phyloP scores from a whole-genome alignment of 1,140 invertebrate species.

The Venturia canescens region DNA sequence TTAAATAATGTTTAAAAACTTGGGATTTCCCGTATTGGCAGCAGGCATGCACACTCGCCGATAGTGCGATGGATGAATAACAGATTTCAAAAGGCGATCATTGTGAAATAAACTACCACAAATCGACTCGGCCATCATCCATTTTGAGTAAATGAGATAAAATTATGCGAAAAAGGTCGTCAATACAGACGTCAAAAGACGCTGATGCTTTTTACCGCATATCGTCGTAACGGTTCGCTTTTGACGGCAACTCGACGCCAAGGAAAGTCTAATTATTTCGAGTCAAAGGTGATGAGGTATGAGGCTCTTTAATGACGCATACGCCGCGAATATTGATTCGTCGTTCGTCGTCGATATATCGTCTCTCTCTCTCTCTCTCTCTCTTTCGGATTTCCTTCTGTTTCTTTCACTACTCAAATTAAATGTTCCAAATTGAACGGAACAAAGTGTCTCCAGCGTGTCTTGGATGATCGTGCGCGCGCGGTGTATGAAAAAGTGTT shows the following conservation, averaged over 20 bases:
- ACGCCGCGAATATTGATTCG: neutral
- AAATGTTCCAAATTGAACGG: slow-evolving; percentile 14
- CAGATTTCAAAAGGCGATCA: too few relatives aligned
- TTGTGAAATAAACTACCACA: too few relatives aligned
- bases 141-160: neutral
- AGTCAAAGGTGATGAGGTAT: slow-evolving; percentile 2
- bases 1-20: neutral
- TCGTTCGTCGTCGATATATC: neutral
- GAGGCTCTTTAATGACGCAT: slow-evolving; percentile 12
- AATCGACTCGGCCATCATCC: neutral
- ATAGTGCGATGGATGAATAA: too few relatives aligned
- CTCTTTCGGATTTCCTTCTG: too few relatives aligned
- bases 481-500: slow-evolving; percentile 44
- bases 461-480: neutral
- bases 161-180: neutral
- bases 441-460: neutral
- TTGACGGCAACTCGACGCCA: neutral
- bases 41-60: too few relatives aligned
- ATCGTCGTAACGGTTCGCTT: neutral
- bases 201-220: too few relatives aligned
- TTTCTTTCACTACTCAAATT: neutral
- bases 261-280: slow-evolving; percentile 10
- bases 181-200: neutral
- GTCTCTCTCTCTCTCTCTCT: neutral
- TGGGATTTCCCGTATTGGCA: too few relatives aligned